Base-by-base conservation (phyloP, 2,888 invertebrate species). In the Prostheceraeus crozeri region DNA sequence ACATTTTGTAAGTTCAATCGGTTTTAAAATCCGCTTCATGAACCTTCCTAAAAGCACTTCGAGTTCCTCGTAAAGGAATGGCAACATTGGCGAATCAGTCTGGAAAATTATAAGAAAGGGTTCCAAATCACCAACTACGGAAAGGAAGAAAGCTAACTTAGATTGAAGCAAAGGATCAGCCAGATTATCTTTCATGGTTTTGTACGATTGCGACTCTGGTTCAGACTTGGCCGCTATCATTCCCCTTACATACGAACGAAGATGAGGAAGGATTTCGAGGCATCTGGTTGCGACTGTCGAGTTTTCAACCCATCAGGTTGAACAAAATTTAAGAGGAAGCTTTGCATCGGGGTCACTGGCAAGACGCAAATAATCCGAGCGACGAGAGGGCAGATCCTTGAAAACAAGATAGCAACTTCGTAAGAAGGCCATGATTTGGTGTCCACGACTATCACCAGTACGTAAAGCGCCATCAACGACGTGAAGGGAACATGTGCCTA, bases 251-350 rank as follows among this genome's bases (percentile, higher is more conserved):
- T 40, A 40, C 19, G 40, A 16, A 40, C n/a, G 40, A 33, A 33
- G 33, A 40, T 40, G 40, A 21, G 40, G 40, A 14, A 40, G 40
- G 16, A 40, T 40, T 40, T 40, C 19, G 14, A 40, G 14, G 40
- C 40, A 40, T 40, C 40, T 40, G 40, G 19, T 40, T 16, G 40
- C 40, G 19, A 40, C 40, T 40, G 16, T 40, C 14, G 40, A 40
- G 40, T 40, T 40, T 40, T 40, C 40, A 21, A 40, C 40, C 40
- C 4, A 40, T 40, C 40, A 16, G 14, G 40, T 40, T 40, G 40
- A 40, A 21, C 40, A 40, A 40, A 40, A 40, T 40, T 40, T 40
- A 21, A 40, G 40, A 40, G 40, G 40, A 14, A 40, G 14, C 19
- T 40, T 23, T 40, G 40, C 40, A 16, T 16, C 19, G 14, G 40